Conservation (phyloP, 1,140 invertebrate species). For the Ooceraea biroi region DNA sequence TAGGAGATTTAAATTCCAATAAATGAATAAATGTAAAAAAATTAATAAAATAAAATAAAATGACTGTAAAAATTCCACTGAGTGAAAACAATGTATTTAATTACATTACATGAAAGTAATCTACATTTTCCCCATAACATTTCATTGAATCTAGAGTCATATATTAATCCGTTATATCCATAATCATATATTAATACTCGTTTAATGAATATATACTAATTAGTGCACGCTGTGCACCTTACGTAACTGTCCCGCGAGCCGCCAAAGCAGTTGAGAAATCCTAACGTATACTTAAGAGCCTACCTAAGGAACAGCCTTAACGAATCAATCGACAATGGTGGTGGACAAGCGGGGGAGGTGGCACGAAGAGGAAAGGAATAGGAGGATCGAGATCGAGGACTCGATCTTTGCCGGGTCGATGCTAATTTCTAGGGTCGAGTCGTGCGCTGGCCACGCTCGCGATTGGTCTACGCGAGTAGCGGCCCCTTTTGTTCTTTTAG, state of each 20-base stretch:
- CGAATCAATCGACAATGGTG: constrained; percentile 66
- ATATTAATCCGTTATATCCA: constrained; percentile 5
- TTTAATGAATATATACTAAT: background rate
- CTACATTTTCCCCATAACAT: background rate
- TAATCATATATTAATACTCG: constrained; percentile 15
- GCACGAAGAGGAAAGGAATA: constrained; percentile 8
- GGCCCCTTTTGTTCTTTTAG: constrained; percentile 74
- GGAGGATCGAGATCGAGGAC: constrained; percentile 63
- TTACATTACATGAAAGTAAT: background rate
- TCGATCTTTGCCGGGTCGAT: constrained; percentile 68
- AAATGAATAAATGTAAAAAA: too few relatives aligned
- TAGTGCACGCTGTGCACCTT: constrained; percentile 8
- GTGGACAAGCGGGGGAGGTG: background rate
- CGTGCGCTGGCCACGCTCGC: constrained; percentile 62
- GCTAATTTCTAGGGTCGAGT: constrained; percentile 73
- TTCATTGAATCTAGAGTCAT: background rate
- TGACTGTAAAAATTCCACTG: too few relatives aligned
- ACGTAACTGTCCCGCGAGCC: constrained; percentile 5
- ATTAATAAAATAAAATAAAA: too few relatives aligned
- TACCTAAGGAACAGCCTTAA: constrained; percentile 39
- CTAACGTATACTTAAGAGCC: constrained; percentile 47
- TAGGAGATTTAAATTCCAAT: background rate
- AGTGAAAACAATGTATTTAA: too few relatives aligned
- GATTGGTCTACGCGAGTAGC: constrained; percentile 64
- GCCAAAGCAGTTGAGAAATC: constrained; percentile 34